Conservation (phyloP, 2,888 invertebrate species). For the Oligia fasciuncula region DNA sequence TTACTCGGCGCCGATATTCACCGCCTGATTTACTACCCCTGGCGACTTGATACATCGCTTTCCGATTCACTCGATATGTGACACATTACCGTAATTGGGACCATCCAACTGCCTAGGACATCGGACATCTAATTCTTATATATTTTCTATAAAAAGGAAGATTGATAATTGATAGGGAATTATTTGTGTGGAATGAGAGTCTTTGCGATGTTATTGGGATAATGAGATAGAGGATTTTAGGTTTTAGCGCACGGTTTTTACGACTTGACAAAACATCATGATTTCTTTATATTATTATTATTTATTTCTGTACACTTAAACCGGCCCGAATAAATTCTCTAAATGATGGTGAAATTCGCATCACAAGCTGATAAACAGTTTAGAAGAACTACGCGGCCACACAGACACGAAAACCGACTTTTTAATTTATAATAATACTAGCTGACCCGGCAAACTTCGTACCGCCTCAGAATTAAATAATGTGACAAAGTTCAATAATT, state of each 20-base stretch:
- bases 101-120: conserved; percentile 46
- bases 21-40: conserved; percentile 64
- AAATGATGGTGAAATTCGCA: too few relatives aligned
- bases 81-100: conserved; percentile 73
- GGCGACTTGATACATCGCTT: conserved; percentile 66
- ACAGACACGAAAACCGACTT: too few relatives aligned
- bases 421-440: too few relatives aligned
- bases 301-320: too few relatives aligned
- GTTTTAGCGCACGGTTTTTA: not conserved
- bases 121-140: conserved; percentile 30
- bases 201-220: not conserved
- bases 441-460: too few relatives aligned
- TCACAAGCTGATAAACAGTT: too few relatives aligned
- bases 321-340: too few relatives aligned
- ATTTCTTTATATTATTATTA: too few relatives aligned
- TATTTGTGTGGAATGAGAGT: not conserved
- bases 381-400: too few relatives aligned
- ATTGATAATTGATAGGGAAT: conserved; percentile 8
- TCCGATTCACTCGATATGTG: conserved; percentile 67
- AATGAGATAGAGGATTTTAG: not conserved
- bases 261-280: too few relatives aligned
- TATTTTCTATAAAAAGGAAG: conserved; percentile 14
- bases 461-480: too few relatives aligned
- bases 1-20: conserved; percentile 54
- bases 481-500: too few relatives aligned